Evolutionary conservation across 30 jellyfish, hydroid and myxozoan species (phyloP).

Genomic region (Chrysaora quinquecirrha): DNA sequence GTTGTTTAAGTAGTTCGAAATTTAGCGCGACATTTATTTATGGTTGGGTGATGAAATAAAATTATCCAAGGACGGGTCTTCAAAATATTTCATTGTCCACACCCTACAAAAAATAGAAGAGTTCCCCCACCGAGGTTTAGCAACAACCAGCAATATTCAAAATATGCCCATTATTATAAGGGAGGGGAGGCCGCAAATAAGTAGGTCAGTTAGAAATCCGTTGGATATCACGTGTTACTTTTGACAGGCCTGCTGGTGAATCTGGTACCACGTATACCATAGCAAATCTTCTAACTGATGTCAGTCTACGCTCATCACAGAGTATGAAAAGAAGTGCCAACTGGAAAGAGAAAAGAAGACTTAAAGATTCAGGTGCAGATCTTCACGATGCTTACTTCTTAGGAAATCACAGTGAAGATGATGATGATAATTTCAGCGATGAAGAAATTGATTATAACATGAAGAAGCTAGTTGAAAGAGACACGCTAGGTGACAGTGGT

Average conservation of each 20-base stretch:
- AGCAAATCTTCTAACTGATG: constrained; percentile 65
- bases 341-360: constrained; percentile 10
- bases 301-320: constrained; percentile 65
- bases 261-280: constrained; percentile 66
- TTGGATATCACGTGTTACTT: too few relatives aligned
- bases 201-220: too few relatives aligned
- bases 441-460: constrained; percentile 86
- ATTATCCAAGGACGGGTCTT: too few relatives aligned
- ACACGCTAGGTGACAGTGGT: constrained; percentile 90
- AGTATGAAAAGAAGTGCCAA: constrained; percentile 68
- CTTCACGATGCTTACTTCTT: constrained; percentile 74
- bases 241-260: constrained; percentile 76
- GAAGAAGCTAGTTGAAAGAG: constrained; percentile 84
- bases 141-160: too few relatives aligned
- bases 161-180: too few relatives aligned
- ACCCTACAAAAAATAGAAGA: too few relatives aligned
- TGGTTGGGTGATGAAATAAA: too few relatives aligned
- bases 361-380: constrained; percentile 40
- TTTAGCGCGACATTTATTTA: too few relatives aligned
- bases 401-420: constrained; percentile 80
- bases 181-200: too few relatives aligned
- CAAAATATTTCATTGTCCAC: too few relatives aligned
- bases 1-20: too few relatives aligned
- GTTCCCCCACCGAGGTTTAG: too few relatives aligned
- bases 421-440: constrained; percentile 86